Percentiles rank a stretch among this genome's conserved stretches.
Conservation (phyloP, 2,888 invertebrate genomes). For the Patella pellucida region DNA sequence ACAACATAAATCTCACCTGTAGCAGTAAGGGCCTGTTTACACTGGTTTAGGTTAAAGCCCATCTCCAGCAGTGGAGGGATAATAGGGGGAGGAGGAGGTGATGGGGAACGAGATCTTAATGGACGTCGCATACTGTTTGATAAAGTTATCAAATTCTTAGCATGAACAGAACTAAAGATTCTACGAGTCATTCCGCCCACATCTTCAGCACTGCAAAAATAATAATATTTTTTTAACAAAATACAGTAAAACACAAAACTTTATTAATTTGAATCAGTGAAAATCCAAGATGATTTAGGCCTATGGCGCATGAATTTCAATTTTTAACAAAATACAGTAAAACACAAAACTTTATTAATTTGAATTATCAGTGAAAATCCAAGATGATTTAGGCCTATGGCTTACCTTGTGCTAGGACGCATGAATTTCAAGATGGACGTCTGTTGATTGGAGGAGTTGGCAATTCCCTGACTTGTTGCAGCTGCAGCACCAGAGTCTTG, state of each 20-base stretch:
- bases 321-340: not conserved
- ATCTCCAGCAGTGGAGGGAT: conserved; percentile 76
- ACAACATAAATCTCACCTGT: conserved; percentile 69
- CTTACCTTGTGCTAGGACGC: conserved; percentile 47
- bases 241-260: not conserved
- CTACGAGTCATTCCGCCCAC: conserved; percentile 41
- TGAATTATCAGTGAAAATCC: not conserved
- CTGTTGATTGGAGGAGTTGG: conserved; percentile 38
- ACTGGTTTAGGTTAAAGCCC: conserved; percentile 77
- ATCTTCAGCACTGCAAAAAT: conserved; percentile 38
- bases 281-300: not conserved
- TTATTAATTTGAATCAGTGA: not conserved
- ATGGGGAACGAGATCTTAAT: conserved; percentile 52
- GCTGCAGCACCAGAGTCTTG: not conserved
- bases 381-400: not conserved
- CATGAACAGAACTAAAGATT: conserved; percentile 37
- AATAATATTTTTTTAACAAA: not conserved
- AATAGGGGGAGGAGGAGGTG: conserved; percentile 73
- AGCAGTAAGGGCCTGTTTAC: conserved; percentile 75
- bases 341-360: not conserved
- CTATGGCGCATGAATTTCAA: conserved; percentile 50
- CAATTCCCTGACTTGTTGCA: not conserved
- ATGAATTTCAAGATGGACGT: conserved; percentile 59
- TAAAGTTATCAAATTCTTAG: conserved; percentile 26
- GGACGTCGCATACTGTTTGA: conserved; percentile 37